phyloP scores from a whole-genome alignment of 2,888 invertebrate genomes.

The Athetis lepigone region DNA sequence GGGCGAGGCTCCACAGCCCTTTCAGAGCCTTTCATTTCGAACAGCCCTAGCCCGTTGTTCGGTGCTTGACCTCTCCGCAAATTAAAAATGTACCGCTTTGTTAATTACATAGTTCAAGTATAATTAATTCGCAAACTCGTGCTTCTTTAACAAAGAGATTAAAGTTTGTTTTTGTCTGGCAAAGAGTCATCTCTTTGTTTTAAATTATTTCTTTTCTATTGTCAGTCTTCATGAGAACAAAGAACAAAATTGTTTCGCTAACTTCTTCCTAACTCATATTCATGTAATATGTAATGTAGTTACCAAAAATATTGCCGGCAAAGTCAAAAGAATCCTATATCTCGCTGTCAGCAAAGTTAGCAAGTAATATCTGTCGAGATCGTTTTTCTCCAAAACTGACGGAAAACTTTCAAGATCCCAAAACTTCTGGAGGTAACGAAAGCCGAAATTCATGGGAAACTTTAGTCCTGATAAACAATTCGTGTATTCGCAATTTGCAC shows the following conservation, averaged over 20 bases:
- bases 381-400: slow-evolving; percentile 37
- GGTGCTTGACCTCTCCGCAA: slow-evolving; percentile 68
- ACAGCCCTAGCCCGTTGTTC: slow-evolving; percentile 58
- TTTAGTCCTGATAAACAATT: slow-evolving; percentile 45
- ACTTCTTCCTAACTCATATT: slow-evolving; percentile 31
- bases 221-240: not conserved
- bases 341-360: slow-evolving; percentile 46
- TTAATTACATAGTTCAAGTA: slow-evolving; percentile 32
- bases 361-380: slow-evolving; percentile 50
- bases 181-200: not conserved
- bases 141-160: slow-evolving; percentile 1
- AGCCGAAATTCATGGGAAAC: slow-evolving; percentile 34
- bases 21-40: slow-evolving; percentile 65
- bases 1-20: slow-evolving; percentile 45
- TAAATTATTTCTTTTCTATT: slow-evolving; percentile 2
- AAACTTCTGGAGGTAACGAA: slow-evolving; percentile 41
- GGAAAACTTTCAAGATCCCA: slow-evolving; percentile 38
- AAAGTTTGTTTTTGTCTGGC: not conserved
- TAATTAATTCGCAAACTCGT: slow-evolving; percentile 12
- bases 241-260: slow-evolving; percentile 31
- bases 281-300: slow-evolving; percentile 25
- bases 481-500: slow-evolving; percentile 55
- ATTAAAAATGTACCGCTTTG: slow-evolving; percentile 63
- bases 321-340: slow-evolving; percentile 36
- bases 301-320: slow-evolving; percentile 26